Percentiles rank a stretch among this genome's conserved stretches.
Evolutionary conservation across 2,888 invertebrate genomes (phyloP).

Genomic region (Linyphia triangularis): DNA sequence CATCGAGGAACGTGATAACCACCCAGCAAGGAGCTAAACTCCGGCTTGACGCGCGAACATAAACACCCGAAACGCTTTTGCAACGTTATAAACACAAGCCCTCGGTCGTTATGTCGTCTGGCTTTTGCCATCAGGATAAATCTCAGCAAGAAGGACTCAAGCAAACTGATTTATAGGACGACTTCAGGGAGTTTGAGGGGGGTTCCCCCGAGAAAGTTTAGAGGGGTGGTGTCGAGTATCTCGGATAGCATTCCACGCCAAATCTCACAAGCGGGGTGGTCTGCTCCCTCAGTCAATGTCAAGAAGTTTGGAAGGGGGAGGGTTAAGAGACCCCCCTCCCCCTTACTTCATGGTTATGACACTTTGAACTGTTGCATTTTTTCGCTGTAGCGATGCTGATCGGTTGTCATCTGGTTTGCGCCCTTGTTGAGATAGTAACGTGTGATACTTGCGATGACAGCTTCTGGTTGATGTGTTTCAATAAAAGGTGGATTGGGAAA

Average conservation of each 20-base stretch:
- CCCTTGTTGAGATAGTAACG: conserved; percentile 55
- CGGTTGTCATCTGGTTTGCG: conserved; percentile 67
- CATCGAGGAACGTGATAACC: too few species aligned
- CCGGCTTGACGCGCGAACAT: conserved; percentile 52
- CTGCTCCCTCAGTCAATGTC: conserved; percentile 61
- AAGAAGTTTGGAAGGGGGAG: not conserved
- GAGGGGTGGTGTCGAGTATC: conserved; percentile 62
- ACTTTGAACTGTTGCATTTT: conserved; percentile 36
- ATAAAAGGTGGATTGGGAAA: not conserved
- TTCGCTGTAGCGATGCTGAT: conserved; percentile 35
- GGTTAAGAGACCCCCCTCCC: not conserved
- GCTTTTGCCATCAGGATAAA: conserved; percentile 46
- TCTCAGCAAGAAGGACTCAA: conserved; percentile 40
- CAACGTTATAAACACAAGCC: conserved; percentile 47
- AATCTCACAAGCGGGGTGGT: conserved; percentile 46
- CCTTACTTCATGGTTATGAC: conserved; percentile 17
- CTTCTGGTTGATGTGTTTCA: not conserved
- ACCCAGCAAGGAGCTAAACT: conserved; percentile 11
- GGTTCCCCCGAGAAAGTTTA: conserved; percentile 14
- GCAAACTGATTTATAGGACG: conserved; percentile 67
- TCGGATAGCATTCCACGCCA: conserved; percentile 42
- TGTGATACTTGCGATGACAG: conserved; percentile 28
- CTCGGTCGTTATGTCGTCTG: conserved; percentile 23
- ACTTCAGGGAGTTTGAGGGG: not conserved
- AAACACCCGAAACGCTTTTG: conserved; percentile 39